Percentiles rank a stretch among this genome's conserved stretches.
phyloP scores from a whole-genome alignment of 1,140 invertebrate genomes.

The Leptoteleia sp. region DNA sequence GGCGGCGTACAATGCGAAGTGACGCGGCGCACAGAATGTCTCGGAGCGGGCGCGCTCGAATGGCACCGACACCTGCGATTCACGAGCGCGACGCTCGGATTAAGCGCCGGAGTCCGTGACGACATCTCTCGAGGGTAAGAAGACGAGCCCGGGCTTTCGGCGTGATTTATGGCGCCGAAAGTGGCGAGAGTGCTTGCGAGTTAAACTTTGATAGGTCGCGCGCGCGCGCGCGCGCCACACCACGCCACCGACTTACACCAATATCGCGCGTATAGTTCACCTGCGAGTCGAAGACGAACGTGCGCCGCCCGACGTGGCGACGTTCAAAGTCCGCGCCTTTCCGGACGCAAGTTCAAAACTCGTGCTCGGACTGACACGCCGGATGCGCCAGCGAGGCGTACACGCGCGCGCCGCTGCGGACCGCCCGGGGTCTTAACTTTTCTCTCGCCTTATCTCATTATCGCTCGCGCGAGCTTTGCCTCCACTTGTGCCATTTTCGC shows the following conservation, averaged over 20 bases:
- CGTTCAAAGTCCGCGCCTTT: constrained; percentile 32
- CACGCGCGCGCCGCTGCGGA: constrained; percentile 10
- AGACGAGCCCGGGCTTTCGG: constrained; percentile 67
- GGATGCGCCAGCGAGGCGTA: constrained; percentile 10
- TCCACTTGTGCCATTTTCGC: constrained; percentile 66
- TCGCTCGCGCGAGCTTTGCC: constrained; percentile 50
- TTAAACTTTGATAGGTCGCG: constrained; percentile 58
- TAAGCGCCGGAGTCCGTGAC: constrained; percentile 62
- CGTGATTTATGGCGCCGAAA: constrained; percentile 71
- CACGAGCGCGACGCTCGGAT: constrained; percentile 61
- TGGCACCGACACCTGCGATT: constrained; percentile 61
- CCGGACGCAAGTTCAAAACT: constrained; percentile 63
- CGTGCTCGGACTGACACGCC: constrained; percentile 18
- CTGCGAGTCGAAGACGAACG: constrained; percentile 1
- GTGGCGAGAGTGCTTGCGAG: constrained; percentile 65
- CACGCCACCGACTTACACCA: too few species aligned
- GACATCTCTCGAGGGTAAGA: constrained; percentile 66
- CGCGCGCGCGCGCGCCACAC: constrained; percentile 35
- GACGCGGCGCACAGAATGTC: constrained; percentile 23
- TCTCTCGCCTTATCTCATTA: constrained; percentile 72
- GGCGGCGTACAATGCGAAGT: constrained; percentile 16
- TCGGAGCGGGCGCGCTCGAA: constrained; percentile 38
- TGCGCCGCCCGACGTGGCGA: constrained; percentile 31
- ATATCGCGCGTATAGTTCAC: constrained; percentile 29
- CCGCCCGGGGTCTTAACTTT: constrained; percentile 54